Base-by-base conservation (phyloP, 2,113 vertebrate genomes). In the Trogon surrucura region DNA sequence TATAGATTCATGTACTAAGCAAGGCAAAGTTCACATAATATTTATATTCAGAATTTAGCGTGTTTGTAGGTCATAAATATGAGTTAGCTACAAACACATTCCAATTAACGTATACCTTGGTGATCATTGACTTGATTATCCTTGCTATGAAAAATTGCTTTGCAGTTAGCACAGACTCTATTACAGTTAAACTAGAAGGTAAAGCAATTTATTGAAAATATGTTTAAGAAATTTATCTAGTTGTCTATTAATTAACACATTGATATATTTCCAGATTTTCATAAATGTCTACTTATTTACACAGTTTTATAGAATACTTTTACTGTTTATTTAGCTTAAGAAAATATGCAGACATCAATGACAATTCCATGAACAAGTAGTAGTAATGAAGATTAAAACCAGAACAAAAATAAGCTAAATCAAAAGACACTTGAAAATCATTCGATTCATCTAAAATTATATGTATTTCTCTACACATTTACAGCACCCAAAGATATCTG, bases 401-500 rank as follows among this genome's bases (percentile, higher is more conserved):
- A 69, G 13, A 75, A 75, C 3, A 4, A 23, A 66, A 93, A 29
- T 8, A 81, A 83, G 4, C 1, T 74, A 61, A 73, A 77, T 60
- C 10, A 69, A 51, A 73, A 1, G 32, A 30, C 9, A 30, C 3
- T 3, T 66, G 6, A 30, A 93, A 88, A 70, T 30, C 1, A 69
- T n/a, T 88, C 27, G 8, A 7, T 48, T 88, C 5, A 56, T 26
- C 12, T 61, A 65, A 69, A 69, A 65, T 51, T 77, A 67, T 71
- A 8, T 81, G 70, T 47, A 29, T 64, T 85, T 82, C 13, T 65
- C 20, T 82, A 27, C n/a, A 72, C 2, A 51, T 51, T 47, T 48
- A 30, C 1, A 2, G 4, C 36, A 67, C 4, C 6, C 1, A 2
- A 54, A 75, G n/a, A n/a, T 69, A 16, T 32, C 29, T 77, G 34